Evolutionary conservation across 2,888 invertebrate species (phyloP), one percentile per base, ranked within the genome.

Genomic region (Anorthoa munda): DNA sequence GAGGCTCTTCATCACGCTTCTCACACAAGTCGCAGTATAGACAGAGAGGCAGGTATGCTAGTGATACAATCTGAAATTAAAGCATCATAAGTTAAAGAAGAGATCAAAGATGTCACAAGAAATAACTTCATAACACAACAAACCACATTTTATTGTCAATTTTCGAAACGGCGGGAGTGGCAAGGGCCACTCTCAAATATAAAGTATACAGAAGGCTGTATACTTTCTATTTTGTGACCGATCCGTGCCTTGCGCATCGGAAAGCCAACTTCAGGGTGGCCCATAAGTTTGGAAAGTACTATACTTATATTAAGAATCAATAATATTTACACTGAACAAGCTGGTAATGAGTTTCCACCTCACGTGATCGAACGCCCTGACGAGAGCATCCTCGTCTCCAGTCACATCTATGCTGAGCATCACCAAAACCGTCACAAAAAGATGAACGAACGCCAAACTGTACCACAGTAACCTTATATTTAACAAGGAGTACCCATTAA

Each of bases 251-350:
- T n/a, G n/a, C n/a, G n/a, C n/a, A n/a, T n/a, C n/a, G n/a, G n/a
- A n/a, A n/a, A n/a, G n/a, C n/a, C n/a, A n/a, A n/a, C n/a, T n/a
- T n/a, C n/a, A n/a, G n/a, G n/a, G n/a, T n/a, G n/a, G n/a, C n/a
- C n/a, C n/a, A n/a, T n/a, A n/a, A n/a, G n/a, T n/a, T n/a, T n/a
- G n/a, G n/a, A n/a, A n/a, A n/a, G n/a, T n/a, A n/a, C n/a, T n/a
- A n/a, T n/a, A n/a, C n/a, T n/a, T 71, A 15, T 60, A 26, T n/a
- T 45, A 48, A 51, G 0, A 45, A 59, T 11, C 18, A 61, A 64
- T 58, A 0, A 75, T 76, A 92, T 90, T 92, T 81, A 93, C 93
- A 86, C 93, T 93, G 66, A 92, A 92, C 92, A 91, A 92, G 71
- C 87, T 89, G 15, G 93, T 93, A 4, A 93, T 78, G n/a, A 93